These are phyloP conservation scores for Ferdinandea cuprea DNA, from an alignment of 2,888 invertebrate genomes.

Conservation along the genomic window DNA sequence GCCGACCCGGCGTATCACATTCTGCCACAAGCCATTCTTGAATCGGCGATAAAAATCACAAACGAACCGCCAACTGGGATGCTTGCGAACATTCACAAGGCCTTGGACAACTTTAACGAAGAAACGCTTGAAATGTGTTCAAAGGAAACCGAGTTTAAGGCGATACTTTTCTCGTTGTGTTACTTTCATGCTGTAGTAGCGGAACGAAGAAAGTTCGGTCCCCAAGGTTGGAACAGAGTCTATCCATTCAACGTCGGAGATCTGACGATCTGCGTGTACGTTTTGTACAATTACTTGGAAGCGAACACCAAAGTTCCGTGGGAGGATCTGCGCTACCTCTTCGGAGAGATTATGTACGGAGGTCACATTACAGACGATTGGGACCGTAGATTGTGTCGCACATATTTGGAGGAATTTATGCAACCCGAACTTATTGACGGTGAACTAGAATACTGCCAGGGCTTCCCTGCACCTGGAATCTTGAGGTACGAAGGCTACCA, in stretches of 20 bases:
- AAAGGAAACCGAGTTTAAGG: conserved; percentile 96
- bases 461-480: conserved; percentile 94
- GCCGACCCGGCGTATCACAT: conserved; percentile 87
- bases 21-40: conserved; percentile 93
- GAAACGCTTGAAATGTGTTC: conserved; percentile 96
- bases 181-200: conserved; percentile 98
- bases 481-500: conserved; percentile 95
- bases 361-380: conserved; percentile 98
- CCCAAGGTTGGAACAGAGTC: conserved; percentile 84
- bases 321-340: conserved; percentile 96
- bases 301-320: conserved; percentile 94
- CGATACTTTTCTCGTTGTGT: conserved; percentile 93
- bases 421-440: conserved; percentile 94
- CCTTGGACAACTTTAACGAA: conserved; percentile 95
- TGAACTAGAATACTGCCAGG: conserved; percentile 91
- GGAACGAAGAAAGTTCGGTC: conserved; percentile 92
- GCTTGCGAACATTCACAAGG: conserved; percentile 96
- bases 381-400: conserved; percentile 94
- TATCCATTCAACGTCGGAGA: conserved; percentile 94
- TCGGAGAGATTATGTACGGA: conserved; percentile 99
- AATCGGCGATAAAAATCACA: conserved; percentile 97
- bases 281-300: conserved; percentile 95
- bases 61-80: conserved; percentile 98
- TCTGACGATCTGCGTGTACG: conserved; percentile 95
- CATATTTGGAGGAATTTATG: conserved; percentile 94